Conservation (phyloP, 2,113 vertebrate species). For the Thinocorus orbignyianus region DNA sequence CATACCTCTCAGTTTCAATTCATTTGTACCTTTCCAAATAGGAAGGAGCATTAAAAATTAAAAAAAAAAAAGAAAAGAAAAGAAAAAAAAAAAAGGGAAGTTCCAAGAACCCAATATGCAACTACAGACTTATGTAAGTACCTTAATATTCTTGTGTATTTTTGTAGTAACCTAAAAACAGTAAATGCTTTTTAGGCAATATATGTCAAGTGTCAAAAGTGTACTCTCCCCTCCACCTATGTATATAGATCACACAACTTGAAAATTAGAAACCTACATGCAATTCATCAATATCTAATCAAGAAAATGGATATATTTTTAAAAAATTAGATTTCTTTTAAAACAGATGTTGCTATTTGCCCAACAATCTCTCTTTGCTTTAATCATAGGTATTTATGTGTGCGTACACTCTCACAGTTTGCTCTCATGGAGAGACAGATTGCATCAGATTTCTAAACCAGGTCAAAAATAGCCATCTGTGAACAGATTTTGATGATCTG, state of each 20-base stretch:
- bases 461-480: constrained; percentile 29
- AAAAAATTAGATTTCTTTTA: not conserved
- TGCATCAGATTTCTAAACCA: constrained; percentile 46
- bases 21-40: not conserved
- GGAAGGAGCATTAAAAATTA: not conserved
- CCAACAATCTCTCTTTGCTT: not conserved
- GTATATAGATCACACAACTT: not conserved
- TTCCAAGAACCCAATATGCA: not conserved
- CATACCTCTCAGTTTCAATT: not conserved
- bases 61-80: too few relatives aligned
- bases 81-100: not conserved
- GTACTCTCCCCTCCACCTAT: not conserved
- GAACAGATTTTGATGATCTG: constrained; percentile 4
- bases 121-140: not conserved
- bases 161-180: not conserved
- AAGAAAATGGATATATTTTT: not conserved
- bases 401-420: not conserved
- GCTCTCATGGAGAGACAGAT: not conserved
- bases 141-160: not conserved
- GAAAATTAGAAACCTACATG: not conserved
- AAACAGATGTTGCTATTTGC: not conserved
- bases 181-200: not conserved
- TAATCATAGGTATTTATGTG: not conserved
- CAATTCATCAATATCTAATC: not conserved
- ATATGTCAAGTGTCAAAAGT: not conserved